Evolutionary conservation across 2,113 vertebrate genomes (phyloP).

Genomic region (Labeo rohita): DNA sequence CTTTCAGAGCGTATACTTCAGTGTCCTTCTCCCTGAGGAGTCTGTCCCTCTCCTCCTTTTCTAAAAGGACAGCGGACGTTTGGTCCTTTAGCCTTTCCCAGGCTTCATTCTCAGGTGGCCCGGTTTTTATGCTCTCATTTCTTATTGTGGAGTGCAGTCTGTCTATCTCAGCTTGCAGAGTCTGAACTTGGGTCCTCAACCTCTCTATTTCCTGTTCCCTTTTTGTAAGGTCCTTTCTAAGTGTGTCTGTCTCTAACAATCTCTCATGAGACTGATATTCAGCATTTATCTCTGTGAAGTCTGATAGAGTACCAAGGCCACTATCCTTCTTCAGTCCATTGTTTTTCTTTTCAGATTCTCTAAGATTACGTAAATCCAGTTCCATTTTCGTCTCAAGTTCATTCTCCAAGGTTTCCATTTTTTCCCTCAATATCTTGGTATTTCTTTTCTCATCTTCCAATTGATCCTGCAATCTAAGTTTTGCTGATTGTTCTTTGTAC

Average conservation of each 20-base stretch:
- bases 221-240: constrained; percentile 3
- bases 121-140: not conserved
- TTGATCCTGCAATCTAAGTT: constrained; percentile 19
- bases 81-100: constrained; percentile 18
- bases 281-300: not conserved
- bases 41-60: constrained; percentile 53
- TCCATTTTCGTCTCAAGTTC: constrained; percentile 14
- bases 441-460: constrained; percentile 36
- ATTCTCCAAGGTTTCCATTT: constrained; percentile 28
- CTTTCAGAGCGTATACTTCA: constrained; percentile 62
- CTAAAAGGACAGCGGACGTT: constrained; percentile 45
- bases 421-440: constrained; percentile 19
- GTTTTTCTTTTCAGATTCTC: constrained; percentile 22
- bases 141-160: constrained; percentile 11
- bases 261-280: not conserved
- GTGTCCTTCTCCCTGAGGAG: constrained; percentile 58
- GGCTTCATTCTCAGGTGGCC: not conserved
- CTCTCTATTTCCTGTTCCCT: constrained; percentile 8
- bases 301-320: constrained; percentile 35
- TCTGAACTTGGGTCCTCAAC: not conserved
- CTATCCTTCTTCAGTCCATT: constrained; percentile 2
- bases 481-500: constrained; percentile 9
- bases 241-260: constrained; percentile 18
- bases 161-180: constrained; percentile 12
- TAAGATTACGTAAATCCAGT: not conserved